Conservation (phyloP, 2,888 invertebrate species). For the Mythimna albipuncta region DNA sequence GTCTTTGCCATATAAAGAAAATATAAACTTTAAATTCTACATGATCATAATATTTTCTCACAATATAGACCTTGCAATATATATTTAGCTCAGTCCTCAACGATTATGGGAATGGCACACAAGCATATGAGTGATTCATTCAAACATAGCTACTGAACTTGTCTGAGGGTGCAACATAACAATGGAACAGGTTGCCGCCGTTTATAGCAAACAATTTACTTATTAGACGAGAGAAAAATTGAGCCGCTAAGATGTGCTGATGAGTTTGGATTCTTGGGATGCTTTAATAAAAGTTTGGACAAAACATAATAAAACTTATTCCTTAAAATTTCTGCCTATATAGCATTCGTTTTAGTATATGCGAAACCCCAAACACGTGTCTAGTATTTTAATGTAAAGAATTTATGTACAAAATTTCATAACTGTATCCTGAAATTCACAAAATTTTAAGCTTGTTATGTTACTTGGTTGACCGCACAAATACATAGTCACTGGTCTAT, state of each 20-base stretch:
- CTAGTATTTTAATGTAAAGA: too few relatives aligned
- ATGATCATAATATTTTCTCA: background rate
- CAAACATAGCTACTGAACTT: slow-evolving; percentile 68
- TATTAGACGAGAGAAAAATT: slow-evolving; percentile 83
- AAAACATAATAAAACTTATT: too few relatives aligned
- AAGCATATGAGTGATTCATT: slow-evolving; percentile 63
- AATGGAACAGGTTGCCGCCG: slow-evolving; percentile 84
- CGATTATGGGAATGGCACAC: slow-evolving; percentile 63
- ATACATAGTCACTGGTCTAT: too few relatives aligned
- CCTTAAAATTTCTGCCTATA: too few relatives aligned
- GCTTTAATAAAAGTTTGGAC: background rate
- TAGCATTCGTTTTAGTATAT: too few relatives aligned
- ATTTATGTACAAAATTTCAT: too few relatives aligned
- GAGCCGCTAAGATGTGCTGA: slow-evolving; percentile 72
- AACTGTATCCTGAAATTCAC: too few relatives aligned
- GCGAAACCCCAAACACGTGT: too few relatives aligned
- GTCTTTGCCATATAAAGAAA: background rate
- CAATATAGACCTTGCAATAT: slow-evolving; percentile 10
- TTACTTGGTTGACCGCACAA: too few relatives aligned
- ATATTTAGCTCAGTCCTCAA: slow-evolving; percentile 25
- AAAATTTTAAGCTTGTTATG: too few relatives aligned
- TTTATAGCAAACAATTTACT: slow-evolving; percentile 87
- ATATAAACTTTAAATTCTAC: slow-evolving; percentile 2
- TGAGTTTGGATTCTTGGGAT: background rate
- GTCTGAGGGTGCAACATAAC: slow-evolving; percentile 75